Conservation (phyloP, 2,888 invertebrate species). For the Hydropsyche betteni region DNA sequence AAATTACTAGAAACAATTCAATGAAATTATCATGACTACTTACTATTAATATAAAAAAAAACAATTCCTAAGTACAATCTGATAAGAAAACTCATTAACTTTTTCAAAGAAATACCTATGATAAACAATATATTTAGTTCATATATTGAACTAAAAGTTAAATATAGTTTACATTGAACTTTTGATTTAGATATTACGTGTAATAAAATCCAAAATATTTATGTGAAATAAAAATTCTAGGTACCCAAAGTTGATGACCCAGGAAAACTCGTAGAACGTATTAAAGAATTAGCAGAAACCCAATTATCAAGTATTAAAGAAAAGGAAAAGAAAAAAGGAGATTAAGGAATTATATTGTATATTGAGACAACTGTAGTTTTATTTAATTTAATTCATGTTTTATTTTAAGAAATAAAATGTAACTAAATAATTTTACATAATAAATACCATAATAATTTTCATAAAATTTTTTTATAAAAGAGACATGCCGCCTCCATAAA, state of each 20-base stretch:
- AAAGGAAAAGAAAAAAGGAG: slow-evolving; percentile 60
- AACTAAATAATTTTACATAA: slow-evolving; percentile 29
- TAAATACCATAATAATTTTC: slow-evolving; percentile 57
- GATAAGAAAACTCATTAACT: no score
- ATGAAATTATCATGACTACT: no score
- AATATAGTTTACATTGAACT: no score
- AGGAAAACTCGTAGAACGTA: slow-evolving; percentile 72
- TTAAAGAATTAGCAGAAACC: slow-evolving; percentile 75
- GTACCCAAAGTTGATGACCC: slow-evolving; percentile 89
- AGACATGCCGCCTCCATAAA: slow-evolving; percentile 83
- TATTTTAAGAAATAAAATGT: slow-evolving; percentile 27
- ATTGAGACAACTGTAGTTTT: slow-evolving; percentile 41
- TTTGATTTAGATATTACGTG: background rate
- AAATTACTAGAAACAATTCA: no score
- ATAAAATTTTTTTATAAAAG: slow-evolving; percentile 63
- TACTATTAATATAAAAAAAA: no score
- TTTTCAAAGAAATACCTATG: no score
- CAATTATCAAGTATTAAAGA: slow-evolving; percentile 60
- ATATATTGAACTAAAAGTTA: no score
- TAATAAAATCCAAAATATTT: background rate
- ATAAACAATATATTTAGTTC: no score
- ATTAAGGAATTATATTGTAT: slow-evolving; percentile 56
- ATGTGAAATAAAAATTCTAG: slow-evolving; percentile 61
- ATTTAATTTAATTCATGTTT: slow-evolving; percentile 22
- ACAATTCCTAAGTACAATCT: no score